Evolutionary conservation across 2,888 invertebrate genomes (phyloP), one percentile per base, ranked within the genome.

Genomic region (Cacoxenus indagator): DNA sequence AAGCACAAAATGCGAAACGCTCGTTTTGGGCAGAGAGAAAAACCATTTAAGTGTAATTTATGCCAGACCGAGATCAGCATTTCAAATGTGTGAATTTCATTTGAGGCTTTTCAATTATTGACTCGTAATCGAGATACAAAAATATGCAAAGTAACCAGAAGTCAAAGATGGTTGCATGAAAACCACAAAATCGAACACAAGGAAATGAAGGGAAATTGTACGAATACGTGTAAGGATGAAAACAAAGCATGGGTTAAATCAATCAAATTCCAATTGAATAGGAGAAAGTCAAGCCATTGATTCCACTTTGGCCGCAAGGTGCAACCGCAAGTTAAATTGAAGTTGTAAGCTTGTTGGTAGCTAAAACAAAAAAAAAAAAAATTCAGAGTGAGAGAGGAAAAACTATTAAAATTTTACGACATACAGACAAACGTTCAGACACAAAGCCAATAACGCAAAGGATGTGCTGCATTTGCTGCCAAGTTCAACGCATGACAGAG

Each of bases 211-310:
- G 14, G n/a, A n/a, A n/a, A n/a, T n/a, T n/a, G n/a, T n/a, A 48
- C 29, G 26, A 27, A 57, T 11, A 17, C 26, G 57, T n/a, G 17
- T 26, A 6, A 29, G 55, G 4, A 4, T 2, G 14, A 55, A 6
- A 3, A 27, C 14, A n/a, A 27, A 5, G 14, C 37, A 11, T 37
- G 5, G 37, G 1, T 29, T 27, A 29, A 19, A 45, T 62, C 24
- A 62, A 61, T 61, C 59, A 61, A 61, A 45, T 62, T 11, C 19
- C 43, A 62, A 62, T 62, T 62, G 43, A n/a, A 11, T 22, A 43
- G 61, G 19, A 31, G 37, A 61, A 62, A 62, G 45, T 62, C 61
- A 62, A 62, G 45, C 22, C 17, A 62, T 45, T 19, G 22, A 37
- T 61, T 37, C 8, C 61, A 62, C 22, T 22, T 24, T 14, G 19